Conservation (phyloP, 2,113 vertebrate genomes). For the Rallus limicola region DNA sequence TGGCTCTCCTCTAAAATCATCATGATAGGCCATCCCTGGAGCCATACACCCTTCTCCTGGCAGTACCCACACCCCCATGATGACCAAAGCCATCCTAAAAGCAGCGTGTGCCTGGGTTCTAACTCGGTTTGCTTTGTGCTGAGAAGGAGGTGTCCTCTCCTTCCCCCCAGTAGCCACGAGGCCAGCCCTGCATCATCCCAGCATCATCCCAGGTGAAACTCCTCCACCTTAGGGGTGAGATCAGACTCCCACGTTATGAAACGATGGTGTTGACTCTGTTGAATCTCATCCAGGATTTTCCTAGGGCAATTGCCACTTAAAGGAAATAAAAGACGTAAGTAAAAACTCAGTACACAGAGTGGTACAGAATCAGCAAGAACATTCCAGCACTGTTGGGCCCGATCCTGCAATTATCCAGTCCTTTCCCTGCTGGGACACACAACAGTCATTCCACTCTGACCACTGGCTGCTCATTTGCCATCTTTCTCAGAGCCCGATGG, state of each 20-base stretch:
- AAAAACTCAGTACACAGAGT: not conserved
- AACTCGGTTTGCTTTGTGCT: not conserved
- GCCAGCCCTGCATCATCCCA: not conserved
- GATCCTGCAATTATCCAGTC: not conserved
- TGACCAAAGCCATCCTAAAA: rapidly evolving
- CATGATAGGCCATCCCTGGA: too few species aligned
- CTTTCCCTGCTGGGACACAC: not conserved
- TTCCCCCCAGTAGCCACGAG: not conserved
- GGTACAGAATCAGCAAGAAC: not conserved
- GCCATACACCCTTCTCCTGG: not conserved
- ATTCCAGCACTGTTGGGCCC: not conserved
- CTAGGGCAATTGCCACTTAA: not conserved
- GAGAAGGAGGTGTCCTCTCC: not conserved
- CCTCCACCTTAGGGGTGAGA: not conserved
- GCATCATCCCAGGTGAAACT: constrained; percentile 8
- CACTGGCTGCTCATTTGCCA: not conserved
- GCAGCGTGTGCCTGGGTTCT: not conserved
- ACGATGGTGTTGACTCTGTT: not conserved
- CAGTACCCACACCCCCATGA: rapidly evolving
- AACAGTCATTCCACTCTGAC: not conserved
- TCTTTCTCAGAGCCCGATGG: not conserved
- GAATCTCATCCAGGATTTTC: not conserved
- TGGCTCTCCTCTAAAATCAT: rapidly evolving
- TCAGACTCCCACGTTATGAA: constrained; percentile 43
- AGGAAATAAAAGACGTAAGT: constrained; percentile 10